phyloP scores from a whole-genome alignment of 23 tunicate genomes.

The Diplosoma virens region DNA sequence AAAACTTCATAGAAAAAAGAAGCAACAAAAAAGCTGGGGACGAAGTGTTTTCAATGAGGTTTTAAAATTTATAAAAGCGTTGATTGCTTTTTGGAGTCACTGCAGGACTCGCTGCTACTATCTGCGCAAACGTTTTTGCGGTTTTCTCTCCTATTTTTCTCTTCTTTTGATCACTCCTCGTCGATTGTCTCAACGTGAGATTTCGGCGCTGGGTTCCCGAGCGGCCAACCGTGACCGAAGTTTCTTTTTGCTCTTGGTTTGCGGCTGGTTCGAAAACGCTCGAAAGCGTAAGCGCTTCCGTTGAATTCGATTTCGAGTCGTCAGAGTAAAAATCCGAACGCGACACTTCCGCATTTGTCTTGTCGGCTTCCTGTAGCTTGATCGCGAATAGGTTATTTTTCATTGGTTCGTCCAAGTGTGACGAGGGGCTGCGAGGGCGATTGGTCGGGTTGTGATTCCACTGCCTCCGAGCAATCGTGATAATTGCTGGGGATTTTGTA shows the following conservation, averaged over 20 bases:
- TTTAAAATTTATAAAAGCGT: too few species aligned
- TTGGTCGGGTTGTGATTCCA: not conserved
- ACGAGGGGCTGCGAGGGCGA: too few species aligned
- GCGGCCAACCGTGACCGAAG: not conserved
- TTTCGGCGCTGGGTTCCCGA: not conserved
- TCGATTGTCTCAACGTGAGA: not conserved
- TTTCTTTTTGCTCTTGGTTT: too few species aligned
- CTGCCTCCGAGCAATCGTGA: conserved; percentile 7
- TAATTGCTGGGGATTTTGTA: not conserved
- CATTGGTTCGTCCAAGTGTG: too few species aligned
- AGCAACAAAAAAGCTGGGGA: too few species aligned
- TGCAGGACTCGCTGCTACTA: conserved; percentile 10
- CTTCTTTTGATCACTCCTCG: conserved; percentile 1
- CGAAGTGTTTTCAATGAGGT: too few species aligned
- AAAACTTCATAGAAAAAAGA: too few species aligned
- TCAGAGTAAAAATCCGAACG: too few species aligned
- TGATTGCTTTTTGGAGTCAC: too few species aligned
- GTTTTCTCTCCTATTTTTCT: conserved; percentile 11
- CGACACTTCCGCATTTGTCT: not conserved
- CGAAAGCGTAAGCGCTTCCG: not conserved
- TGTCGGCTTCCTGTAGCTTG: not conserved
- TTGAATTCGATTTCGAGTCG: too few species aligned
- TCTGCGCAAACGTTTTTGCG: conserved; percentile 19
- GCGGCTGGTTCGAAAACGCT: not conserved
- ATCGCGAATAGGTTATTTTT: not conserved